phyloP scores from a whole-genome alignment of 2,797 vertebrate genomes.

The Otolemur crassicaudatus region DNA sequence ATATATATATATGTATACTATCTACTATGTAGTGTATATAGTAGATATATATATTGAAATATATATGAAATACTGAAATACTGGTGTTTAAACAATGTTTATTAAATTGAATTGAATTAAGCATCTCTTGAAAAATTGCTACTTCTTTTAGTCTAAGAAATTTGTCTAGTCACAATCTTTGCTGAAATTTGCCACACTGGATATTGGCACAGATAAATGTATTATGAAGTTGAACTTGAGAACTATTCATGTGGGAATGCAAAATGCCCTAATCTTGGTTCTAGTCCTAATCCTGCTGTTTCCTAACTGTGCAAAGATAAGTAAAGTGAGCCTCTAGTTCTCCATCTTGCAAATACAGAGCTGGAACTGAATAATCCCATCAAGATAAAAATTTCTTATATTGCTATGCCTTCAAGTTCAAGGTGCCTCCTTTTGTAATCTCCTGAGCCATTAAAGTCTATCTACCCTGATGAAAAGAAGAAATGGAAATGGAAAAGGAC shows the following conservation, averaged over 20 bases:
- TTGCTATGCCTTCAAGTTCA: background rate
- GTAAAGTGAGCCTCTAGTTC: background rate
- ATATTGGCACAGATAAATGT: background rate
- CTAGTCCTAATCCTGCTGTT: background rate
- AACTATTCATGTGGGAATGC: background rate
- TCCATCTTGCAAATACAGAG: background rate
- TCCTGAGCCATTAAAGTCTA: background rate
- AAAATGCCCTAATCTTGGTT: background rate
- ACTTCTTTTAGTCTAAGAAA: conserved; percentile 35
- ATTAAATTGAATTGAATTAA: background rate
- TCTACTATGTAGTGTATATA: too few relatives aligned
- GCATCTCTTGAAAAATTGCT: background rate
- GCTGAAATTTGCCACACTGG: background rate
- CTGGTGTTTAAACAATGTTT: background rate
- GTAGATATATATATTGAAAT: too few relatives aligned
- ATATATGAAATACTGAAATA: background rate
- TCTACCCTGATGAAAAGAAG: background rate
- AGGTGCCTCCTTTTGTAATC: background rate
- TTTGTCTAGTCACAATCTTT: background rate
- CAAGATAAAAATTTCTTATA: background rate
- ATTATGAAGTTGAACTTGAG: background rate
- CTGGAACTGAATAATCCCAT: background rate
- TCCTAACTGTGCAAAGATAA: background rate
- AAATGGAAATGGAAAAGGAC: conserved; percentile 28
- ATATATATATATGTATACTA: too few relatives aligned